Percentiles rank a stretch among this genome's conserved stretches.
These are phyloP conservation scores for Notarius lentiginosus DNA, from an alignment of 2,113 vertebrate species.

Conservation along the genomic window DNA sequence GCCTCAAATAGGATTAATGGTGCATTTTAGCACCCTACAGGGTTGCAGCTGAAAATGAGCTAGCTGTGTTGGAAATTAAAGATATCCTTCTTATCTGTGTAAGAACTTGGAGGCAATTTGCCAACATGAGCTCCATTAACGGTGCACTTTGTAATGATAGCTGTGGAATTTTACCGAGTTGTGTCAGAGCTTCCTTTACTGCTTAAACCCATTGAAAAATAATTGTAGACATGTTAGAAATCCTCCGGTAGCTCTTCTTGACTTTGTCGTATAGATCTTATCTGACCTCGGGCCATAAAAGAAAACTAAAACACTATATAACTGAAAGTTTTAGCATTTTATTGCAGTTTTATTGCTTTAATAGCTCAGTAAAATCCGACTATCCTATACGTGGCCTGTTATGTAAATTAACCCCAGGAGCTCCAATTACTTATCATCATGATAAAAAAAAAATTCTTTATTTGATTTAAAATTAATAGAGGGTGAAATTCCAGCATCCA, in stretches of 20 bases:
- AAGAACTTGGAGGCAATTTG: constrained; percentile 64
- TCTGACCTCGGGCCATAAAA: not conserved
- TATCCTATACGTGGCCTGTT: not conserved
- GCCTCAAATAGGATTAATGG: constrained; percentile 65
- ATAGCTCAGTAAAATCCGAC: not conserved
- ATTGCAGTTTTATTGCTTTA: not conserved
- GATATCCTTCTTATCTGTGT: constrained; percentile 64
- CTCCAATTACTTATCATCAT: not conserved
- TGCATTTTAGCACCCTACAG: constrained; percentile 58
- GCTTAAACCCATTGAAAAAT: constrained; percentile 69
- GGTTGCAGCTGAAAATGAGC: constrained; percentile 61
- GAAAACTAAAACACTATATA: not conserved
- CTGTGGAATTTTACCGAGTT: constrained; percentile 69
- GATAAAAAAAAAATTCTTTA: not conserved
- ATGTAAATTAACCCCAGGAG: not conserved
- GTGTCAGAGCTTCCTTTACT: constrained; percentile 63
- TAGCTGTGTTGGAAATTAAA: constrained; percentile 65
- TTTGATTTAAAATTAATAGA: not conserved
- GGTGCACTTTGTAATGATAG: constrained; percentile 68
- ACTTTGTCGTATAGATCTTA: not conserved
- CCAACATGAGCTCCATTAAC: constrained; percentile 64
- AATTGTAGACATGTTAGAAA: constrained; percentile 57
- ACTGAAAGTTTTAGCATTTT: not conserved
- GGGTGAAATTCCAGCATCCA: not conserved
- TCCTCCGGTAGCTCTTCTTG: constrained; percentile 43